These are phyloP conservation scores for Pseudeuparius sepicola DNA, from an alignment of 2,888 invertebrate genomes.

Conservation along the genomic window DNA sequence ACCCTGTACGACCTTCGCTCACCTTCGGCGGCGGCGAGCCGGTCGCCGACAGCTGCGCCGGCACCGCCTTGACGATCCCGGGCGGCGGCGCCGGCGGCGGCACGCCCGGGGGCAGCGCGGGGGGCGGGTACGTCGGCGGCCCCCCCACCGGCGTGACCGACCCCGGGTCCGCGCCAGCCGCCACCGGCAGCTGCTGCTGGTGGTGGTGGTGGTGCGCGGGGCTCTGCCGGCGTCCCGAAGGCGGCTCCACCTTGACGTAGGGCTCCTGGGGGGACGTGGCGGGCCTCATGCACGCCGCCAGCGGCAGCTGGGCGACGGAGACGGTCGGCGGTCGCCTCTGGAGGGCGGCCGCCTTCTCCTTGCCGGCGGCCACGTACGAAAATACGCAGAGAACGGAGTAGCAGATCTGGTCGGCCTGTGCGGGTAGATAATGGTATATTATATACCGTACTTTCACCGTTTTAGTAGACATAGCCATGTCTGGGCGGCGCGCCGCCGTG, in stretches of 20 bases:
- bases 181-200: slow-evolving; percentile 13
- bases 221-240: slow-evolving; percentile 20
- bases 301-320: slow-evolving; percentile 7
- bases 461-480: too few species aligned
- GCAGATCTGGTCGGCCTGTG: slow-evolving; percentile 73
- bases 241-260: slow-evolving; percentile 23
- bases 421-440: slow-evolving; percentile 1
- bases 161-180: slow-evolving; percentile 28
- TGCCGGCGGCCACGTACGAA: slow-evolving; percentile 94
- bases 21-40: slow-evolving; percentile 44
- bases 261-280: slow-evolving; percentile 28
- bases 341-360: slow-evolving; percentile 48
- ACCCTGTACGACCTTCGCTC: too few species aligned
- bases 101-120: slow-evolving; percentile 35
- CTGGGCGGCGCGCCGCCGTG: too few species aligned
- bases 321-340: slow-evolving; percentile 7
- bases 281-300: background rate
- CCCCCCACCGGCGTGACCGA: slow-evolving; percentile 36
- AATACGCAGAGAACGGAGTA: slow-evolving; percentile 99
- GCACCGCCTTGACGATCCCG: slow-evolving; percentile 27
- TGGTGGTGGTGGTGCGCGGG: slow-evolving; percentile 10
- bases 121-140: slow-evolving; percentile 37
- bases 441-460: too few species aligned
- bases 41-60: slow-evolving; percentile 32
- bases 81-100: slow-evolving; percentile 38